A percentile compares a stretch with the other conserved stretches of the same genome.
Evolutionary conservation across 2,797 vertebrate genomes (phyloP).

Genomic region (Anas bernieri): DNA sequence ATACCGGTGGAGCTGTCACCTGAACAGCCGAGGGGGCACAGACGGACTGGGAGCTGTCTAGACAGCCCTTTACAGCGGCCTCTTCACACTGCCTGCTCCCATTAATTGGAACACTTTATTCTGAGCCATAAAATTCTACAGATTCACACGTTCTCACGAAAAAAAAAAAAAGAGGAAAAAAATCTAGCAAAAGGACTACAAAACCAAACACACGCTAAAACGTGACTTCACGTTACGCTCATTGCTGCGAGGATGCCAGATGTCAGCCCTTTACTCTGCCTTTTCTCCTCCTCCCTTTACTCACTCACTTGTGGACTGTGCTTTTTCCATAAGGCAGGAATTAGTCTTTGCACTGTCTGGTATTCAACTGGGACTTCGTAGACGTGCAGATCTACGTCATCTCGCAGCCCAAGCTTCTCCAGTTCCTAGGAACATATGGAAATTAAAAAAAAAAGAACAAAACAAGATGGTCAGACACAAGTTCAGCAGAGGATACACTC

Average conservation of each 20-base stretch:
- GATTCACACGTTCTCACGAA: neutral
- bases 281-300: neutral
- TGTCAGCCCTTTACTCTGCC: too few relatives aligned
- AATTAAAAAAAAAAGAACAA: neutral
- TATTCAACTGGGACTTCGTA: conserved; percentile 95
- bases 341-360: conserved; percentile 86
- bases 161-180: neutral
- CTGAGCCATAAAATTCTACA: neutral
- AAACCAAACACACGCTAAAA: accelerated
- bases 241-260: accelerated
- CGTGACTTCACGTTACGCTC: accelerated
- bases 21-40: conserved; percentile 10
- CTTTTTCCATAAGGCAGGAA: conserved; percentile 90
- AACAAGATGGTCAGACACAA: accelerated
- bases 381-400: conserved; percentile 86
- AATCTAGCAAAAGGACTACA: neutral
- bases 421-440: conserved; percentile 83
- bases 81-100: neutral
- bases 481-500: neutral
- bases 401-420: conserved; percentile 87
- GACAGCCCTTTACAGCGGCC: neutral
- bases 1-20: accelerated
- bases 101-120: neutral
- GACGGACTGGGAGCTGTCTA: neutral
- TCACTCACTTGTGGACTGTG: conserved; percentile 88